Base-by-base conservation (phyloP, 2,113 vertebrate genomes). In the Nansenia antarctica region DNA sequence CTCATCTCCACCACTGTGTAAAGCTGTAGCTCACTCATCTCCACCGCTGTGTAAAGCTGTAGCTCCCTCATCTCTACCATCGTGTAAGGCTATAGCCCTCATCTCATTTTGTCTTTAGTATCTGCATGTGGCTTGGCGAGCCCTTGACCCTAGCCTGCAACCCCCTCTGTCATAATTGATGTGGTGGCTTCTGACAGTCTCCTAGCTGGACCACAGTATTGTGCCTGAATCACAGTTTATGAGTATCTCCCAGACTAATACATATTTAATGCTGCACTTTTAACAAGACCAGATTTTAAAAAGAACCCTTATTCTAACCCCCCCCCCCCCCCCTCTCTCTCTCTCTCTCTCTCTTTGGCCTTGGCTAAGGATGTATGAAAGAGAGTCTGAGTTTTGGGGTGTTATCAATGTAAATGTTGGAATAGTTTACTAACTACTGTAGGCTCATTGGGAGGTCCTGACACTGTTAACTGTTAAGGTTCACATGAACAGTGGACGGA, bases 261-360 rank as follows among this genome's bases (percentile, higher is more conserved):
- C 83, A 86, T 86, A 84, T 86, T 84, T 84, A 82, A 86, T 83
- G 79, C 54, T 12, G 68, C 76, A 39, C 79, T 84, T 35, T 84
- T 82, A 82, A 80, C 79, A 74, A 84, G 82, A 81, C 81, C 77
- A 72, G 79, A 78, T 80, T 78, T 86, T 67, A 77, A 78, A 70
- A 55, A 76, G 59, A 66, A 37, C 20, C n/a, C 7, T 3, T 39
- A 18, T 20, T 14, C 37, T 30, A 22, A 20, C 18, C 26, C 42
- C 15, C n/a, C 15, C 42, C n/a, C 14, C 14, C n/a, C n/a, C 9
- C 26, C 12, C 26, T 29, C 26, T 55, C 53, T 26, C 31, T 22
- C 32, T 62, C 22, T 22, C 3, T 37, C 59, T 61, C 34, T 5
- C 9, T 37, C 30, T 34, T 35, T 60, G 53, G 53, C 9, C 22